Percentiles rank a stretch among this genome's conserved stretches.
Conservation (phyloP, 2,888 invertebrate genomes). For the Pardosa pseudoannulata region DNA sequence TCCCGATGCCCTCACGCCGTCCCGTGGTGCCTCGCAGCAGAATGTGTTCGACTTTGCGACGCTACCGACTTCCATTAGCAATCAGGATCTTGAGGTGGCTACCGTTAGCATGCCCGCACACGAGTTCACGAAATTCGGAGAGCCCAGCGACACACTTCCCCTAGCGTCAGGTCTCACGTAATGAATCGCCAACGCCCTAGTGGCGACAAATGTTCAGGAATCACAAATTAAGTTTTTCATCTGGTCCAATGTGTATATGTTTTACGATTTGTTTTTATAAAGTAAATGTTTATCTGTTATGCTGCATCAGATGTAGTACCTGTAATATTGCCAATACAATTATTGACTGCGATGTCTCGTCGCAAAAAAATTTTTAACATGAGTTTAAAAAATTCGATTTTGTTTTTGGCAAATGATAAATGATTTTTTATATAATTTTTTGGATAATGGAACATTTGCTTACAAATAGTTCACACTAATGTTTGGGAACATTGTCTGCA, state of each 20-base stretch:
- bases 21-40: slow-evolving; percentile 42
- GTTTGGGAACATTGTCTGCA: slow-evolving; percentile 22
- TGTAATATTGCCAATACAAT: slow-evolving; percentile 7
- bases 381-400: neutral
- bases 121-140: slow-evolving; percentile 13
- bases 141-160: slow-evolving; percentile 44
- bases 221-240: neutral
- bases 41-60: slow-evolving; percentile 52
- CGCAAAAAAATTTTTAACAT: neutral
- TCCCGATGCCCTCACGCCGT: slow-evolving; percentile 59
- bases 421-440: neutral
- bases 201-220: neutral
- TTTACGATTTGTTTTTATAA: slow-evolving; percentile 24
- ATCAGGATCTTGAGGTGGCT: slow-evolving; percentile 27
- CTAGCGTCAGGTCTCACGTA: slow-evolving; percentile 39
- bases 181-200: neutral
- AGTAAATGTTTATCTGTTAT: slow-evolving; percentile 36
- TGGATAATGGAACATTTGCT: neutral
- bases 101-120: slow-evolving; percentile 19
- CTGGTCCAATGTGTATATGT: slow-evolving; percentile 31
- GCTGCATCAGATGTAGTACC: slow-evolving; percentile 5
- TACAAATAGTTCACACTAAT: slow-evolving; percentile 9
- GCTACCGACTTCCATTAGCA: neutral
- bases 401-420: neutral
- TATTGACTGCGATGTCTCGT: neutral